phyloP scores from a whole-genome alignment of 1,140 invertebrate species.

The Lycorma delicatula region DNA sequence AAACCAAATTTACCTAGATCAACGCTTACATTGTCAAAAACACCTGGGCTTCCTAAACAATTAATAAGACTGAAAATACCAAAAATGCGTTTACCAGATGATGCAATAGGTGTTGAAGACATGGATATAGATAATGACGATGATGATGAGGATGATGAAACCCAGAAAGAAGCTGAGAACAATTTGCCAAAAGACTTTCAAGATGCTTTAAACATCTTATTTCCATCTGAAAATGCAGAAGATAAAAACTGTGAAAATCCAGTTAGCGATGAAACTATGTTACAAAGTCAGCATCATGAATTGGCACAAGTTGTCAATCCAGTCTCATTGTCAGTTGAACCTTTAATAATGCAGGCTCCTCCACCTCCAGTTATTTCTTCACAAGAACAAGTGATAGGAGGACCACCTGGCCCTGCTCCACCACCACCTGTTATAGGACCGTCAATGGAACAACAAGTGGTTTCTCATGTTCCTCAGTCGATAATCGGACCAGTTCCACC shows the following conservation, averaged over 20 bases:
- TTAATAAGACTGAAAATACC: no score
- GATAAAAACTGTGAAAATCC: neutral
- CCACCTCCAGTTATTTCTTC: neutral
- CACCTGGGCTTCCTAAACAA: neutral
- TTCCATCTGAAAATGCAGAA: neutral
- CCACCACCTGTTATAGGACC: no score
- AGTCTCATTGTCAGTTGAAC: neutral
- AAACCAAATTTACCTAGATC: neutral
- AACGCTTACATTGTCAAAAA: neutral
- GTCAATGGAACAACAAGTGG: neutral
- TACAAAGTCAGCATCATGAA: neutral
- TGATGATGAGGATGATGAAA: neutral
- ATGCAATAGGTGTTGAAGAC: neutral
- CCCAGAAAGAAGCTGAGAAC: neutral
- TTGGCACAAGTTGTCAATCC: neutral
- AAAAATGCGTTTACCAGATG: neutral
- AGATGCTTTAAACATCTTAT: conserved; percentile 2
- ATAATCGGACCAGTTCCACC: neutral
- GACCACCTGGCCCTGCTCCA: neutral
- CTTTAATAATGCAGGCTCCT: neutral
- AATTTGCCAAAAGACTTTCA: conserved; percentile 8
- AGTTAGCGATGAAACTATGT: neutral
- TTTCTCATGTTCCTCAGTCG: neutral
- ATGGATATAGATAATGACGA: neutral
- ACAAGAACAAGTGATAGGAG: neutral